Conservation (phyloP, 2,888 invertebrate genomes). For the Polyommatus icarus region DNA sequence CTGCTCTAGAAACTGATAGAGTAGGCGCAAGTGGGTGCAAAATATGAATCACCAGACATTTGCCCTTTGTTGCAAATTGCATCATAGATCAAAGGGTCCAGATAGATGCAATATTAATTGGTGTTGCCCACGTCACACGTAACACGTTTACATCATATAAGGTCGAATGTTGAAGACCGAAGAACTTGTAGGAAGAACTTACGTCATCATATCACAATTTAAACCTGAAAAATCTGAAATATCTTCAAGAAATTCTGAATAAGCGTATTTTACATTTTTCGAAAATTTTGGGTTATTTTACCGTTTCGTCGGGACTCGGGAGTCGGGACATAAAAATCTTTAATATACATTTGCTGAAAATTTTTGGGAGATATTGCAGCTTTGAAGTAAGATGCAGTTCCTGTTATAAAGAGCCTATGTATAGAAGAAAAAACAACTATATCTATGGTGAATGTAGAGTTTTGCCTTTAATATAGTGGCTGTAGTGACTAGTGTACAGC, state of each 20-base stretch:
- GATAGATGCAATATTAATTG: slow-evolving; percentile 11
- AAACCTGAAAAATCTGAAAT: neutral
- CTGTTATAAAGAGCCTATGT: neutral
- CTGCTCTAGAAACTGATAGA: neutral
- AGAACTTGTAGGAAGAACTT: neutral
- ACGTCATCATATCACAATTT: neutral
- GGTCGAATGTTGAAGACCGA: neutral
- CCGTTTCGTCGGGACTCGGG: neutral
- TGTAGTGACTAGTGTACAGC: no score
- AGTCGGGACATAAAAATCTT: neutral
- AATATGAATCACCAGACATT: neutral
- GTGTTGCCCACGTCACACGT: neutral
- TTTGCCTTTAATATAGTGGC: no score
- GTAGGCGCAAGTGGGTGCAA: neutral
- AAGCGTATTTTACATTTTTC: neutral
- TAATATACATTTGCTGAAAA: neutral
- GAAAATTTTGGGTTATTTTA: neutral
- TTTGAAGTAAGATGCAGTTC: neutral
- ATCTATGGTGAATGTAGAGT: no score
- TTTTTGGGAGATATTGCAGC: neutral
- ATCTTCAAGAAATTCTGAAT: neutral
- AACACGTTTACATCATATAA: neutral
- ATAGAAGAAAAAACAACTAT: no score
- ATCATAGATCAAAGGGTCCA: slow-evolving; percentile 15
- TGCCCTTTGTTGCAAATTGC: neutral